Base-by-base conservation (phyloP, 2,113 vertebrate species). In the Passer montanus region DNA sequence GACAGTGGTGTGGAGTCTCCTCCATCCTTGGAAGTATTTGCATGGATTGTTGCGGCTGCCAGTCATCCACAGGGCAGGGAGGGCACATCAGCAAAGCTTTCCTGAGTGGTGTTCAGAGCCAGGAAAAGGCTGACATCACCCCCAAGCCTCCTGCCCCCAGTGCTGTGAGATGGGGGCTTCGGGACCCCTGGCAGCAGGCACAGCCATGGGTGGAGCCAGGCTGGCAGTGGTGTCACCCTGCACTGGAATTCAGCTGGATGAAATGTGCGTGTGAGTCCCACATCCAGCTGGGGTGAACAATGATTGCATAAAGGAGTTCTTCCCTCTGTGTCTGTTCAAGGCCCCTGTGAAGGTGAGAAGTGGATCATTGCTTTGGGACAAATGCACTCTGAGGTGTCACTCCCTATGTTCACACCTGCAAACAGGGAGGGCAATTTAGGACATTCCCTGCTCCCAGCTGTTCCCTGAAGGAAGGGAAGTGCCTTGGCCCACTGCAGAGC, bases 191-290 rank as follows among this genome's bases (percentile, higher is more conserved):
- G 55, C 33, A 35, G 10, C 41, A 13, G 3, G 11, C 31, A 41
- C 35, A 39, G 82, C 55, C 1, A 1, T 2, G 4, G 64, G 28
- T 9, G 22, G 27, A 44, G 28, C 10, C 26, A 33, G 60, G 37
- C 21, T 26, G 21, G 4, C 14, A 56, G 41, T 1, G 11, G 19
- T 11, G 41, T 5, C 56, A 67, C 13, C 33, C 50, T 60, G 69
- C 28, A 5, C 0, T 2, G 3, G 46, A 28, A 41, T 37, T 2
- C 9, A 68, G 43, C 24, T 28, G 14, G 5, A 20, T 2, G 15
- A 43, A 69, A 35, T 16, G 24, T 39, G 53, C 39, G 33, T 28
- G 16, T 0, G 28, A 62, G 62, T 22, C 53, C 44, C 46, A 37
- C 84, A 44, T 81, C 41, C 35, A 39, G 82, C 20, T 39, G 33